phyloP scores from a whole-genome alignment of 2,888 invertebrate genomes.

The Pyrocoelia pectoralis region DNA sequence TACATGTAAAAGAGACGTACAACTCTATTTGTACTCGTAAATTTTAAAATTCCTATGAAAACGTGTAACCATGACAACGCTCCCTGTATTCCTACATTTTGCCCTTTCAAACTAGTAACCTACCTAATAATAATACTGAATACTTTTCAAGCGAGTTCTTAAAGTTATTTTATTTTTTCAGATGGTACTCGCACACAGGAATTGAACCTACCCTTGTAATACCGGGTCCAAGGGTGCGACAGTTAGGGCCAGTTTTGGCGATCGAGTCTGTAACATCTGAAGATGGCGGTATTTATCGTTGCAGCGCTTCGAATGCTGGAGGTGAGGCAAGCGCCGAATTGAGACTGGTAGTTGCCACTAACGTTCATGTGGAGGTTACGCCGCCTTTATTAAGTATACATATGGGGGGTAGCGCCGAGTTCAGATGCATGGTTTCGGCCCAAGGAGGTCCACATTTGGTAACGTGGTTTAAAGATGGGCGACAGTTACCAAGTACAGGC shows the following conservation, averaged over 20 bases:
- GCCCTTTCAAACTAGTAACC: constrained; percentile 26
- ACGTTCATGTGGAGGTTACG: constrained; percentile 72
- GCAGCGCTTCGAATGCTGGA: constrained; percentile 73
- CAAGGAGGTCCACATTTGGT: constrained; percentile 62
- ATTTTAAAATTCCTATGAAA: constrained; percentile 33
- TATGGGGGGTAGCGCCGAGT: constrained; percentile 77
- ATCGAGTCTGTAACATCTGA: constrained; percentile 76
- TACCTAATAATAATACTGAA: too few species aligned
- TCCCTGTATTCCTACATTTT: constrained; percentile 27
- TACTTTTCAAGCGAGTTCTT: too few species aligned
- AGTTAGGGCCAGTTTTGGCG: constrained; percentile 73
- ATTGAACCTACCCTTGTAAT: constrained; percentile 70
- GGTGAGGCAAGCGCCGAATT: constrained; percentile 76
- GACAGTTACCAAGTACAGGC: constrained; percentile 71
- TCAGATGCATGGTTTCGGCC: constrained; percentile 68
- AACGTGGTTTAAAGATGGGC: constrained; percentile 71
- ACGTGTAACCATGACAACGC: constrained; percentile 31
- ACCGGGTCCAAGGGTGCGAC: constrained; percentile 70
- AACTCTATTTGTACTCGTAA: constrained; percentile 20
- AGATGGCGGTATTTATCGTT: constrained; percentile 73
- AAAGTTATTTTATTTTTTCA: too few species aligned
- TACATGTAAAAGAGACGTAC: constrained; percentile 21
- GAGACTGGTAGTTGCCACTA: constrained; percentile 70
- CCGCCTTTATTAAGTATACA: constrained; percentile 74
- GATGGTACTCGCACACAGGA: constrained; percentile 75